Evolutionary conservation across 2,113 vertebrate species (phyloP).

Genomic region (Phalacrocorax brasilianus): DNA sequence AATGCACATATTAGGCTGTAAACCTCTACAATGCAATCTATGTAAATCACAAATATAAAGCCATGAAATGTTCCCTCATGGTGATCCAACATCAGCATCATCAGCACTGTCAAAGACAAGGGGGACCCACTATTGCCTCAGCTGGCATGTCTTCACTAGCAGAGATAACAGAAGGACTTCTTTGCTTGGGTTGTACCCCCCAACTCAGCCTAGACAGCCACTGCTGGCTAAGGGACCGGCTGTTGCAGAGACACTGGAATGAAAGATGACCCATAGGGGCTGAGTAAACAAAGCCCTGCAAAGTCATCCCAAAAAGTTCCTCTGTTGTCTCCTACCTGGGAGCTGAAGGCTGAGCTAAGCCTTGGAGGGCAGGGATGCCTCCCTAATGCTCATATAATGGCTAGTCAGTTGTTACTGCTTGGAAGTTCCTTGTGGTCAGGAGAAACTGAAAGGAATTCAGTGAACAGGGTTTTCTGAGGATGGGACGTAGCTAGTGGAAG

Average conservation of each 20-base stretch:
- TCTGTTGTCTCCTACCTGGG: background rate
- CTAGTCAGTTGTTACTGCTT: background rate
- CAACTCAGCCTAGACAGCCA: background rate
- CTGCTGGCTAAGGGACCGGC: background rate
- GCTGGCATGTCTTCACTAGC: background rate
- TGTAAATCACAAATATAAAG: constrained; percentile 27
- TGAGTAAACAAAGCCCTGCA: background rate
- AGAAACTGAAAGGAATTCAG: background rate
- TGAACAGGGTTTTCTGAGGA: background rate
- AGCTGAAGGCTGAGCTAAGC: background rate
- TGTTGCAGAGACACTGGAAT: background rate
- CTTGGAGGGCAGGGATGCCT: background rate
- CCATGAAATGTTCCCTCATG: background rate
- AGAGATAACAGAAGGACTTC: background rate
- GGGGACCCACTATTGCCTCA: background rate
- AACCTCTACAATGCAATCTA: background rate
- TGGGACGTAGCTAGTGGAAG: background rate
- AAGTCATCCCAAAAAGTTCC: background rate
- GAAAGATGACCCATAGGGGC: background rate
- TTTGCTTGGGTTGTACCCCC: background rate
- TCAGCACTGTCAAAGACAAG: background rate
- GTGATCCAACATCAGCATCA: background rate
- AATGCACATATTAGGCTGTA: background rate
- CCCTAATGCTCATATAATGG: background rate
- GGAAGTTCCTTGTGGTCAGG: background rate